Evolutionary conservation across 2,113 vertebrate species (phyloP).

Genomic region (Psittacula cyanocephala): DNA sequence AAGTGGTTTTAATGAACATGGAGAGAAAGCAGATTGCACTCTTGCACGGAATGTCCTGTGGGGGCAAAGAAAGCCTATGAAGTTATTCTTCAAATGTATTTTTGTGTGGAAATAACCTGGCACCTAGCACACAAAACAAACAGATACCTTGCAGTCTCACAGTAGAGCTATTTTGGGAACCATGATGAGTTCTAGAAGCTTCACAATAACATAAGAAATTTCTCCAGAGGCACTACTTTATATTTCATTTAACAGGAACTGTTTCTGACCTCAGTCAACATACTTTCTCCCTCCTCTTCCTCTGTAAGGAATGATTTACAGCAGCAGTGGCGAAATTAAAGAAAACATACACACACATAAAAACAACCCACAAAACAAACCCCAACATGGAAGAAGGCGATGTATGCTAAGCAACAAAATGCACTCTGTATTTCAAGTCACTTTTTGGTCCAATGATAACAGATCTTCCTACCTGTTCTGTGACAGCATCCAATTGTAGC

Average conservation of each 20-base stretch:
- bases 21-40: not conserved
- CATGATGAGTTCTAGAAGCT: not conserved
- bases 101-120: not conserved
- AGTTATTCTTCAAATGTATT: not conserved
- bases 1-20: not conserved
- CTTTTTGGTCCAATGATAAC: not conserved
- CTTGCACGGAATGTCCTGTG: not conserved
- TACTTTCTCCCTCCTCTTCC: not conserved
- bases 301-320: not conserved
- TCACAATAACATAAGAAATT: not conserved
- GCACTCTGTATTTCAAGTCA: not conserved
- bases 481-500: not conserved
- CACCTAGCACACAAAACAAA: constrained; percentile 3
- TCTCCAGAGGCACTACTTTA: not conserved
- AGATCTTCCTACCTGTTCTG: not conserved
- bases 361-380: not conserved
- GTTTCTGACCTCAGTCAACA: not conserved
- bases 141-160: constrained; percentile 11
- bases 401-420: not conserved
- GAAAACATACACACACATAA: no score
- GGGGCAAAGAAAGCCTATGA: not conserved
- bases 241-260: not conserved
- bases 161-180: constrained; percentile 11
- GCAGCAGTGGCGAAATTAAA: not conserved
- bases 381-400: not conserved